Percentiles rank a stretch among this genome's conserved stretches.
Conservation (phyloP, 2,888 invertebrate genomes). For the Philaethria dido region DNA sequence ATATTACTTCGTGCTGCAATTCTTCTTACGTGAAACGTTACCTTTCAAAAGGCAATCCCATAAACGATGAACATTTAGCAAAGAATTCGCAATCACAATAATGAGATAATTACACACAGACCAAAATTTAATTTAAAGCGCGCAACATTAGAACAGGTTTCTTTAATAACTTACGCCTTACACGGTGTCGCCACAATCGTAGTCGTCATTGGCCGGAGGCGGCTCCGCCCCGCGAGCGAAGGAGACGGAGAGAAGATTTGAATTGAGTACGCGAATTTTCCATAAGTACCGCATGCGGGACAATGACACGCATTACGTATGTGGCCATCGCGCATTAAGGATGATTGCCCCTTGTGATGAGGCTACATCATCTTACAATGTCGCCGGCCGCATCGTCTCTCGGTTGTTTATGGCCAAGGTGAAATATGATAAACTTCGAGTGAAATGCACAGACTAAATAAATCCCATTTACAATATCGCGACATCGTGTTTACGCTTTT, state of each 20-base stretch:
- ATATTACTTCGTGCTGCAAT: background rate
- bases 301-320: conserved; percentile 84
- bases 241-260: conserved; percentile 82
- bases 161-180: conserved; percentile 83
- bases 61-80: conserved; percentile 79
- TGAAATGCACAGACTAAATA: conserved; percentile 79
- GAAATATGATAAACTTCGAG: conserved; percentile 78
- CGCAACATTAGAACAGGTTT: conserved; percentile 84
- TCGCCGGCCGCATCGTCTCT: conserved; percentile 73
- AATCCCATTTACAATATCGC: conserved; percentile 75
- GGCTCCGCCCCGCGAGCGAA: conserved; percentile 82
- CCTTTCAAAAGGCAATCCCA: conserved; percentile 70
- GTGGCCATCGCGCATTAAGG: conserved; percentile 82
- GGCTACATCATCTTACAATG: conserved; percentile 81
- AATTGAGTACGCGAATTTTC: conserved; percentile 84
- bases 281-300: conserved; percentile 83
- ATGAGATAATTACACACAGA: conserved; percentile 84
- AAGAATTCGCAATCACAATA: conserved; percentile 83
- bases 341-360: conserved; percentile 84
- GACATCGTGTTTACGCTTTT: conserved; percentile 78
- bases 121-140: conserved; percentile 84
- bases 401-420: conserved; percentile 74
- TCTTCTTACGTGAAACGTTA: background rate
- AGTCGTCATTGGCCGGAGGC: conserved; percentile 80
- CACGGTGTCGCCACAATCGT: conserved; percentile 80